Evolutionary conservation across 2,888 invertebrate genomes (phyloP).

Genomic region (Amiota mariae): DNA sequence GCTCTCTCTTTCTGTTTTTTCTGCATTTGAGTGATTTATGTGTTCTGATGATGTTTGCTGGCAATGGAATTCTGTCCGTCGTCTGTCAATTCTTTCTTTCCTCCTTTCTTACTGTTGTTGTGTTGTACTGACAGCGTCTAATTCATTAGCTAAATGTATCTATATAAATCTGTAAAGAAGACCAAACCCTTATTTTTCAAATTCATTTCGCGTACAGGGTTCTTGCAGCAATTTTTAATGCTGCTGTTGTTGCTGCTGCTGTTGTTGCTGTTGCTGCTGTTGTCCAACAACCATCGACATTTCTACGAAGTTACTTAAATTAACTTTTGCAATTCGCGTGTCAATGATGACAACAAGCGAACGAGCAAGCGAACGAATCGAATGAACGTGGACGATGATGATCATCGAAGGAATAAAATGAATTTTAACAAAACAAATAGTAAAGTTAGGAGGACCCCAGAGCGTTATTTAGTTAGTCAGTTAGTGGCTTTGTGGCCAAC

Average conservation of each 20-base stretch:
- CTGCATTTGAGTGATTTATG: slow-evolving; percentile 27
- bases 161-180: slow-evolving; percentile 31
- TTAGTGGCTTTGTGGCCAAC: slow-evolving; percentile 8
- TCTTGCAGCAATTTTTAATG: slow-evolving; percentile 42
- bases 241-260: too few species aligned
- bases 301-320: slow-evolving; percentile 50
- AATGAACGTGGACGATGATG: slow-evolving; percentile 17
- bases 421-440: background rate
- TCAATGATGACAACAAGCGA: slow-evolving; percentile 51
- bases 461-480: background rate
- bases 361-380: slow-evolving; percentile 31
- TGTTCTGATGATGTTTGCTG: slow-evolving; percentile 12
- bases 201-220: slow-evolving; percentile 23
- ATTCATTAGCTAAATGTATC: slow-evolving; percentile 31
- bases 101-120: too few species aligned
- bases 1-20: background rate
- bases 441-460: slow-evolving; percentile 3
- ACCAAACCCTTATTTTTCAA: slow-evolving; percentile 37
- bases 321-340: slow-evolving; percentile 57
- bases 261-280: too few species aligned
- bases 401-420: background rate
- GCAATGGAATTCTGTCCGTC: background rate
- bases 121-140: slow-evolving; percentile 12
- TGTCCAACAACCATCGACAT: slow-evolving; percentile 39
- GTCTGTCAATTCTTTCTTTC: background rate